phyloP scores from a whole-genome alignment of 2,113 vertebrate genomes.

The Myotis brandtii region DNA sequence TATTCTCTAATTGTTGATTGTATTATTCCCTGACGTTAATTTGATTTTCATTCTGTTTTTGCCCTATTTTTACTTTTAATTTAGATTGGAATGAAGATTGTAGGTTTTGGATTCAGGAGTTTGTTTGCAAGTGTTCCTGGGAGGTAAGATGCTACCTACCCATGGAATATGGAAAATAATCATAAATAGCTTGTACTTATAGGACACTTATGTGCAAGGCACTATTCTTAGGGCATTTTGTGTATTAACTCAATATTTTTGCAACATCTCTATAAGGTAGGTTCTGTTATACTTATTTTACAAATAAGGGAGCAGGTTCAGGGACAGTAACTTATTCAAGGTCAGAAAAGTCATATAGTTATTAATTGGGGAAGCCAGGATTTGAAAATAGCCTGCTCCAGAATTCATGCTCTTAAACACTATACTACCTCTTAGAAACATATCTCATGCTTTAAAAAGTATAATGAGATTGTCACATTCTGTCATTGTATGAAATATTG shows the following conservation, averaged over 20 bases:
- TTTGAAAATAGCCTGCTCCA: background rate
- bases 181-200: slow-evolving; percentile 5
- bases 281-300: slow-evolving; percentile 30
- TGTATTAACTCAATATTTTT: background rate
- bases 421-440: background rate
- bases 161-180: background rate
- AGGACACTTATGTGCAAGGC: background rate
- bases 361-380: background rate
- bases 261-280: background rate
- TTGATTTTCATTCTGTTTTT: slow-evolving; percentile 11
- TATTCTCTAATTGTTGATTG: background rate
- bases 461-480: background rate
- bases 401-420: background rate
- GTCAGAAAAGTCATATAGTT: background rate
- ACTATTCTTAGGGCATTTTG: background rate
- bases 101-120: slow-evolving; percentile 6
- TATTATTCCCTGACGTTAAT: background rate
- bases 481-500: background rate
- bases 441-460: background rate
- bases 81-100: background rate
- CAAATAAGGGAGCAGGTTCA: background rate
- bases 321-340: background rate
- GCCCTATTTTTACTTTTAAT: background rate
- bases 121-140: background rate
- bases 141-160: background rate